Base-by-base conservation (phyloP, 92 coral and sea anemone genomes). In the Umimayanthus kanabou region DNA sequence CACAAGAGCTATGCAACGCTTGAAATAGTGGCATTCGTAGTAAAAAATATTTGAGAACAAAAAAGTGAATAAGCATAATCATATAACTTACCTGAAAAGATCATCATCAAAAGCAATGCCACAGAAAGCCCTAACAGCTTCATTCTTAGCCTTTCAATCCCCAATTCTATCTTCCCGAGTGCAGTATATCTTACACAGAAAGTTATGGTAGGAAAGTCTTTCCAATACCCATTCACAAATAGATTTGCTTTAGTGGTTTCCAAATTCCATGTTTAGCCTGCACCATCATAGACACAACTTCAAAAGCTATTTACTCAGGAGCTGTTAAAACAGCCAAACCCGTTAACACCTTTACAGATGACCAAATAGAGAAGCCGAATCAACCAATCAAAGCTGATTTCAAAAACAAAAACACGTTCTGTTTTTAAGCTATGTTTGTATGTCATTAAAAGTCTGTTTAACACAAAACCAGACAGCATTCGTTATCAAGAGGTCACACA, bases 321-420 rank as follows among this genome's bases (percentile, higher is more conserved):
- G 66, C 13, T 9, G 58, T 3, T 16, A 10, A 47, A 47, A 49
- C 65, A 78, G 25, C n/a, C 10, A 4, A 25, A 23, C 4, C 79
- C 61, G 66, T n/a, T 26, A 49, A 49, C 82, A 78, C 82, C 82
- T 78, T 78, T 11, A 49, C 82, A 78, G 82, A 43, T 78, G 82
- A 25, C 37, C 65, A 78, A 78, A 53, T 53, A 78, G 11, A 49
- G 39, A 8, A 49, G 39, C 64, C n/a, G 5, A 29, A 28, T 50
- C 9, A 26, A 16, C 82, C 64, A 78, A 78, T 78, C 66, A 78
- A 50, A 11, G 47, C 82, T 39, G 79, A 39, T 37, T 39, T 72
- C 18, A 6, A 33, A 30, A 72, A 72, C 16, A 40, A 22, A 73
- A 39, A 39, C 5, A 16, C 13, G 40, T 75, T 75, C 13, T 18